Conservation (phyloP, 2,888 invertebrate species). For the Drosophila nr. medialis region DNA sequence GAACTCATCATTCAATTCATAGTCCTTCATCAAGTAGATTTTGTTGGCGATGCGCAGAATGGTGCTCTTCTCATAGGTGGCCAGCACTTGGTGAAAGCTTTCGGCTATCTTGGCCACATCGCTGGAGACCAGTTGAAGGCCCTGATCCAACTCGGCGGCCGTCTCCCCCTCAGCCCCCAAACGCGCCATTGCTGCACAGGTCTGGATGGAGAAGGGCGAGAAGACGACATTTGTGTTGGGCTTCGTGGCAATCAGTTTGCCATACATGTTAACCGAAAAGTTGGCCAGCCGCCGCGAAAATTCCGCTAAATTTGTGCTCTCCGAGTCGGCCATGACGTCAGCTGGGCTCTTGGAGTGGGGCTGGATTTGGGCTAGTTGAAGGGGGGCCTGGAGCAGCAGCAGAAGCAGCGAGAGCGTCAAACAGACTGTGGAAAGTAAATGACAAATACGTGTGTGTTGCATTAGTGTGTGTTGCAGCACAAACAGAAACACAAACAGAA, state of each 20-base stretch:
- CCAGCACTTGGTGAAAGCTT: constrained; percentile 74
- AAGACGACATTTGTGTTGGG: constrained; percentile 88
- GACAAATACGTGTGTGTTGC: constrained; percentile 6
- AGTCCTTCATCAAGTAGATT: constrained; percentile 88
- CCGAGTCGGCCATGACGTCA: constrained; percentile 51
- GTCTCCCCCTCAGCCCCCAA: constrained; percentile 89
- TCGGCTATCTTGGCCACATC: constrained; percentile 67
- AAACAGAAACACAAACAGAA: constrained; percentile 7
- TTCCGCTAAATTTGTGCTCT: constrained; percentile 40
- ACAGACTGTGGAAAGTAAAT: constrained; percentile 39
- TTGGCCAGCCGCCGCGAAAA: constrained; percentile 64
- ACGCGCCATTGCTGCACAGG: constrained; percentile 89
- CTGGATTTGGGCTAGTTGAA: constrained; percentile 22
- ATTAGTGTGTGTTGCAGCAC: constrained; percentile 9
- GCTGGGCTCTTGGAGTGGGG: neutral
- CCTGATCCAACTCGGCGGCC: constrained; percentile 86
- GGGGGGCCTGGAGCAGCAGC: constrained; percentile 37
- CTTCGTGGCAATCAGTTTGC: constrained; percentile 65
- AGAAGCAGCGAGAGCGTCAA: constrained; percentile 46
- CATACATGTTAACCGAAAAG: constrained; percentile 63
- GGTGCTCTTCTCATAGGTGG: constrained; percentile 70
- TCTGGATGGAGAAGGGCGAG: constrained; percentile 91
- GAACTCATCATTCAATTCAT: constrained; percentile 86
- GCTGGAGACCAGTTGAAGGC: constrained; percentile 86
- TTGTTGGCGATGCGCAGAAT: constrained; percentile 89